Conservation (phyloP, 2,113 vertebrate genomes). For the Symphodus melops region DNA sequence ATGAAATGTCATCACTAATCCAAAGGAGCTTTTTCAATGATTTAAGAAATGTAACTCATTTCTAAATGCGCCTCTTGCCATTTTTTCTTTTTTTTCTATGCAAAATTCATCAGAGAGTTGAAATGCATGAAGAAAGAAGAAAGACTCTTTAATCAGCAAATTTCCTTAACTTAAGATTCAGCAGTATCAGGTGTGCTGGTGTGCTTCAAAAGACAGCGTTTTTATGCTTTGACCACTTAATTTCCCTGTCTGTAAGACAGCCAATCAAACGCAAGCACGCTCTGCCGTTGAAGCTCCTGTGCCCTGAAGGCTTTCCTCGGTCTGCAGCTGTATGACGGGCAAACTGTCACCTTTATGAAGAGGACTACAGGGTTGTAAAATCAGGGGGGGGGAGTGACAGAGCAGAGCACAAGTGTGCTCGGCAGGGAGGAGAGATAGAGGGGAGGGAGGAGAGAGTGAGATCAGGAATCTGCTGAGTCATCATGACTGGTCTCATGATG, state of each 20-base stretch:
- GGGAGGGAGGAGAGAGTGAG: conserved; percentile 16
- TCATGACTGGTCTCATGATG: conserved; percentile 80
- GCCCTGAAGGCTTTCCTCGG: background rate
- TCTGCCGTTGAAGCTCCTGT: background rate
- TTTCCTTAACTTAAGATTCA: conserved; percentile 41
- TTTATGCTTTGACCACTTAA: conserved; percentile 19
- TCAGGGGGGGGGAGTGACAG: conserved; percentile 18
- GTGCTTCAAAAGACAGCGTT: conserved; percentile 22
- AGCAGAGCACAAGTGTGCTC: conserved; percentile 47
- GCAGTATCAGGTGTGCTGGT: conserved; percentile 36
- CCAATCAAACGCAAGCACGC: background rate
- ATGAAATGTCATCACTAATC: conserved; percentile 27
- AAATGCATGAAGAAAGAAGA: conserved; percentile 4
- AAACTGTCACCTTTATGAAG: conserved; percentile 17
- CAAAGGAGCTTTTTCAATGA: conserved; percentile 11
- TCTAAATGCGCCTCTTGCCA: background rate
- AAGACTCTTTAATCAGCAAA: conserved; percentile 36
- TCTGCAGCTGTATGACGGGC: background rate
- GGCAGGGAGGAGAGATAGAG: conserved; percentile 9
- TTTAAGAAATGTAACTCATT: background rate
- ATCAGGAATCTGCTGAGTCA: conserved; percentile 80
- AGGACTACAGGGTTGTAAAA: background rate
- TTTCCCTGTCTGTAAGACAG: conserved; percentile 11
- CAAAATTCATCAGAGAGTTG: conserved; percentile 7
- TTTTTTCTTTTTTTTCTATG: background rate